Conservation (phyloP, 1,140 invertebrate genomes). For the Temnothorax curvispinosus region DNA sequence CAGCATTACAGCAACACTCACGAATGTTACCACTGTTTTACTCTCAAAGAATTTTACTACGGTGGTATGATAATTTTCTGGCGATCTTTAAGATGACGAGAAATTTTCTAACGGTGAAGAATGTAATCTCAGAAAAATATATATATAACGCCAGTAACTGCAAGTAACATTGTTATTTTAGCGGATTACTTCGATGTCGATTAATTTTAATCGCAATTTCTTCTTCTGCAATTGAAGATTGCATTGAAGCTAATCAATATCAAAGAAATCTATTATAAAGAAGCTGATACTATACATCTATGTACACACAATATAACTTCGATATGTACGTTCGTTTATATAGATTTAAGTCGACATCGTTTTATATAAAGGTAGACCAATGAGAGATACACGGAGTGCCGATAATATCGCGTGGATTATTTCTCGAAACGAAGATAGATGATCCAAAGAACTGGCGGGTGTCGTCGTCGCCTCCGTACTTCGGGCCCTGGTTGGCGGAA, state of each 20-base stretch:
- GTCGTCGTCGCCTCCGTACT: conserved; percentile 47
- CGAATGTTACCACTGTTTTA: conserved; percentile 27
- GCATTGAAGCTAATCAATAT: background rate
- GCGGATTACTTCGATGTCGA: background rate
- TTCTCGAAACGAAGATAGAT: conserved; percentile 62
- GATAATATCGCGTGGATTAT: conserved; percentile 63
- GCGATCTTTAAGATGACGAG: conserved; percentile 14
- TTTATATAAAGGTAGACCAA: background rate
- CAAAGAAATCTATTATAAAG: background rate
- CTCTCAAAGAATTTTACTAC: background rate
- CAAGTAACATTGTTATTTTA: background rate
- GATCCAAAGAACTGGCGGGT: conserved; percentile 68
- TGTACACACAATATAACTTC: background rate
- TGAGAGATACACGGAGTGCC: conserved; percentile 30
- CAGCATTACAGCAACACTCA: conserved; percentile 24
- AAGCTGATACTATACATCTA: background rate
- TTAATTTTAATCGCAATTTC: background rate
- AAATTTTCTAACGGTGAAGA: background rate
- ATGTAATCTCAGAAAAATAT: background rate
- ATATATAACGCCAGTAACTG: background rate
- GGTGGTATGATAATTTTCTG: background rate
- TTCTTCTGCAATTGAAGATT: background rate
- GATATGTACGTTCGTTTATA: background rate
- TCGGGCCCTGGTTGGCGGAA: conserved; percentile 66
- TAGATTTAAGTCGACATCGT: background rate